Conservation (phyloP, 2,113 vertebrate species). For the Stomatorhinus ivindoensis region DNA sequence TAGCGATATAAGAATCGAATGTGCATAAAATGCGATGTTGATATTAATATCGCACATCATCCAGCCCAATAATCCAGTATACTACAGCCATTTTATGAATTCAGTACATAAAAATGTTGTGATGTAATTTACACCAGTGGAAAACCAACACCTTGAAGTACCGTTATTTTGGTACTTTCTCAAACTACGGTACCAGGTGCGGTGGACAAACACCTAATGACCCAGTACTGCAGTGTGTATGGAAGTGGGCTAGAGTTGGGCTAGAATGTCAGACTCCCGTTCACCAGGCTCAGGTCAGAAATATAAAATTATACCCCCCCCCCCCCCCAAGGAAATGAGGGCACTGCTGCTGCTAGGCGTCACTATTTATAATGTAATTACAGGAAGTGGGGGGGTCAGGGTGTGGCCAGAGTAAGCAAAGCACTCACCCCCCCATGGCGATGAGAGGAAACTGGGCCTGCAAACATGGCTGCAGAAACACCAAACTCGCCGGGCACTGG, state of each 20-base stretch:
- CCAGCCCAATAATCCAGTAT: too few relatives aligned
- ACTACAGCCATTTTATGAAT: too few relatives aligned
- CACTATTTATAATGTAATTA: conserved; percentile 26
- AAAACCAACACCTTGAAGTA: too few relatives aligned
- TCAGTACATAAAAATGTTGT: too few relatives aligned
- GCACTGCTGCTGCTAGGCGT: conserved; percentile 18
- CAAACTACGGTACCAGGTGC: too few relatives aligned
- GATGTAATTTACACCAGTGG: too few relatives aligned
- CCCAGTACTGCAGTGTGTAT: background rate
- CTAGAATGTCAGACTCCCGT: conserved; percentile 28
- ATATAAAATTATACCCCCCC: conserved; percentile 21
- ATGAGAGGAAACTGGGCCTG: background rate
- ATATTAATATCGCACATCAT: too few relatives aligned
- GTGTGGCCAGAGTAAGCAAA: background rate
- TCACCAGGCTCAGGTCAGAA: conserved; percentile 27
- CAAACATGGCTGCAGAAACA: background rate
- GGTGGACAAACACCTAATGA: background rate
- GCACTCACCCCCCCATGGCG: background rate
- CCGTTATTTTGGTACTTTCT: too few relatives aligned
- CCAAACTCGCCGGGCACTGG: background rate
- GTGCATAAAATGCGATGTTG: too few relatives aligned
- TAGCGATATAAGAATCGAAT: too few relatives aligned
- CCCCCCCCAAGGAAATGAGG: conserved; percentile 24
- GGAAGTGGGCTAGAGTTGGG: background rate
- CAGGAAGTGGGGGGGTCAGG: background rate